These are phyloP conservation scores for Protobothrops flavoviridis DNA, from an alignment of 2,113 vertebrate genomes.

Conservation along the genomic window DNA sequence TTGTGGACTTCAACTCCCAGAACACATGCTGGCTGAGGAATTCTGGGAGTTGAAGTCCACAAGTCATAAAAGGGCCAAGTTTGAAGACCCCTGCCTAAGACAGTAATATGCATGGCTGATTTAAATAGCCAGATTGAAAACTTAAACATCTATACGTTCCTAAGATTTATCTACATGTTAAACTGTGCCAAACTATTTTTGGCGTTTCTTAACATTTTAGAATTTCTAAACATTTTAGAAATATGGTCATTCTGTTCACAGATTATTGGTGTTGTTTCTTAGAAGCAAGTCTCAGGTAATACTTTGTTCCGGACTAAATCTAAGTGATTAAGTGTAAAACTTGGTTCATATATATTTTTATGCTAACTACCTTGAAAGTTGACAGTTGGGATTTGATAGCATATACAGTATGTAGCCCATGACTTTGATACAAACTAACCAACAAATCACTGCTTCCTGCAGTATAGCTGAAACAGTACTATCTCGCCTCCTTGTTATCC, in stretches of 20 bases:
- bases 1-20: too few relatives aligned
- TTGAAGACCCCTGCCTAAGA: background rate
- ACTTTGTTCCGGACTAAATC: background rate
- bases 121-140: background rate
- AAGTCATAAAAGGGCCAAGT: too few relatives aligned
- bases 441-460: background rate
- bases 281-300: background rate
- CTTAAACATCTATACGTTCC: background rate
- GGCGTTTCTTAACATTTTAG: too few relatives aligned
- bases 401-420: background rate
- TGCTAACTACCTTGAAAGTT: background rate
- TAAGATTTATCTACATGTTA: background rate
- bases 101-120: background rate
- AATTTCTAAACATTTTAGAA: background rate
- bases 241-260: background rate
- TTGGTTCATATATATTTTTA: background rate
- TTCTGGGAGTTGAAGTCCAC: too few relatives aligned
- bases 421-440: background rate
- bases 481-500: constrained; percentile 9
- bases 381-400: background rate
- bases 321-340: background rate
- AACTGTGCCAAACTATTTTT: background rate
- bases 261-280: background rate
- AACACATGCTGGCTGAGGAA: too few relatives aligned
- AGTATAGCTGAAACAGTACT: background rate